Evolutionary conservation across 2,113 vertebrate genomes (phyloP).

Genomic region (Laterallus jamaicensis): DNA sequence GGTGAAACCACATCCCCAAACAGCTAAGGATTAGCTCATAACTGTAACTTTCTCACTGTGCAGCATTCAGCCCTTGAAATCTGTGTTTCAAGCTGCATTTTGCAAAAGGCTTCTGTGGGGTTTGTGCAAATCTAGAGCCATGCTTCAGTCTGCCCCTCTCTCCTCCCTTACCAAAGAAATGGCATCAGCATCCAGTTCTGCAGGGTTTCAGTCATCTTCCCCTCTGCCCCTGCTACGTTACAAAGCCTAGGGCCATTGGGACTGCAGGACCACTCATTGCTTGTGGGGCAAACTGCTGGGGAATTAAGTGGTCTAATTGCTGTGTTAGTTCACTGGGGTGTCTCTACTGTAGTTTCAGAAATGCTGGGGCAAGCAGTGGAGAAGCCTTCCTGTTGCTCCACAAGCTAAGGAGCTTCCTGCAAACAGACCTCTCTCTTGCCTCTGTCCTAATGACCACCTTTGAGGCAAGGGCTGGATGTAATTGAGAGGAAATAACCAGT

Average conservation of each 20-base stretch:
- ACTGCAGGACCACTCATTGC: not conserved
- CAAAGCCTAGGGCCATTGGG: not conserved
- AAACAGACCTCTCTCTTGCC: not conserved
- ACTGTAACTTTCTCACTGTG: not conserved
- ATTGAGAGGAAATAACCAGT: not conserved
- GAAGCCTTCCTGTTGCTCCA: not conserved
- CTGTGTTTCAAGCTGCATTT: not conserved
- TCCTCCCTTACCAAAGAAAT: not conserved
- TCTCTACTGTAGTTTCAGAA: not conserved
- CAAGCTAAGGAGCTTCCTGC: not conserved
- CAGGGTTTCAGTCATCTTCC: not conserved
- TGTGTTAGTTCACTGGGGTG: not conserved
- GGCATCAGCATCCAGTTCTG: not conserved
- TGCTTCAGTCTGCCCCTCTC: not conserved
- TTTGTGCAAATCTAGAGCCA: not conserved
- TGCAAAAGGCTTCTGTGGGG: not conserved
- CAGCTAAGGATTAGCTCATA: not conserved
- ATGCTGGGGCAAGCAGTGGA: not conserved
- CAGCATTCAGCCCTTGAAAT: not conserved
- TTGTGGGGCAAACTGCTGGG: not conserved
- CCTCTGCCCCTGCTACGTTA: accelerated
- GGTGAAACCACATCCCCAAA: not conserved
- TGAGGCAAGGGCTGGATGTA: not conserved
- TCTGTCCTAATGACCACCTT: not conserved
- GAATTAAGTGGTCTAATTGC: not conserved